These are phyloP conservation scores for Sarcophaga rosellei DNA, from an alignment of 2,888 invertebrate genomes.

Conservation along the genomic window DNA sequence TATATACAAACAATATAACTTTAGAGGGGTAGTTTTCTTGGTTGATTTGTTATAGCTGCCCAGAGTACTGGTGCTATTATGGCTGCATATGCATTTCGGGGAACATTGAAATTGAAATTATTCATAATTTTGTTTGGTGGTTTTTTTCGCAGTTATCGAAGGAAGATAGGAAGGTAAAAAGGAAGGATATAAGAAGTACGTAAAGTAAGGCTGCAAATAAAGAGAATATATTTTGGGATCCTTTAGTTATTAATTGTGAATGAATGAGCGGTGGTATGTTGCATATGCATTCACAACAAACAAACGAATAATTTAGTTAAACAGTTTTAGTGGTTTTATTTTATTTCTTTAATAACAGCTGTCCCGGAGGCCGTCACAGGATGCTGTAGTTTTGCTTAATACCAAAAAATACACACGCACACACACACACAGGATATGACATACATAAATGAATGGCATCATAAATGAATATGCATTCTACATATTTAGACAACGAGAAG, in stretches of 20 bases:
- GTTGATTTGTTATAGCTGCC: constrained; percentile 2
- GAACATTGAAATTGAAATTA: constrained; percentile 51
- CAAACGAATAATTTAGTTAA: constrained; percentile 42
- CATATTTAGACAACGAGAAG: not conserved
- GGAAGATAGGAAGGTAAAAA: constrained; percentile 7
- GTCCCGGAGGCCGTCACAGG: constrained; percentile 67
- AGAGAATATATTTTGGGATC: constrained; percentile 47
- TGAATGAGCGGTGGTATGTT: constrained; percentile 36
- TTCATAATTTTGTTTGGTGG: constrained; percentile 55
- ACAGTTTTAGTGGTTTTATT: constrained; percentile 47
- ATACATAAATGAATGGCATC: not conserved
- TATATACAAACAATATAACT: not conserved
- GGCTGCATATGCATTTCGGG: constrained; percentile 57
- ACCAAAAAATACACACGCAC: constrained; percentile 1
- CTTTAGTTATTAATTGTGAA: constrained; percentile 57
- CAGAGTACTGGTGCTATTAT: constrained; percentile 29
- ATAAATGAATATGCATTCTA: constrained; percentile 55
- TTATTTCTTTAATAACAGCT: constrained; percentile 62
- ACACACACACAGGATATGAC: constrained; percentile 54
- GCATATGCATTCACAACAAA: constrained; percentile 62
- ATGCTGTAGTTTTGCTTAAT: constrained; percentile 57
- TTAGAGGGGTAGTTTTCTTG: constrained; percentile 40
- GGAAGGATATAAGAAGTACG: not conserved
- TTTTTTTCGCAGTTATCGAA: not conserved
- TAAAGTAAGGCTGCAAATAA: constrained; percentile 22